Evolutionary conservation across 2,797 vertebrate genomes (phyloP), one percentile per base, ranked within the genome.

Genomic region (Miichthys miiuy): DNA sequence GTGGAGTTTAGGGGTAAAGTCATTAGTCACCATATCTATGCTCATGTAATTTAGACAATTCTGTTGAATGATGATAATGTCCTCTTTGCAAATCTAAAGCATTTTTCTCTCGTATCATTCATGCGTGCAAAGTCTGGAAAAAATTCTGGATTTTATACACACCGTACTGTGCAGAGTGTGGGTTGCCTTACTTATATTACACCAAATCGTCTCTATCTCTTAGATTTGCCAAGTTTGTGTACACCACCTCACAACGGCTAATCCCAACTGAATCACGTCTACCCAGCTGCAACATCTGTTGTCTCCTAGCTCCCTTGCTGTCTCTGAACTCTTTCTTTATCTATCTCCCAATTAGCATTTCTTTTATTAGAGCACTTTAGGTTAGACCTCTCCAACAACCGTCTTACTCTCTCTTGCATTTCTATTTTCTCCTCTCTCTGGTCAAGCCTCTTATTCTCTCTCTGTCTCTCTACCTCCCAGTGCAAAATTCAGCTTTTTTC

Each of bases 271-370:
- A 79, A 68, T 72, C 25, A 42, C 27, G 68, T 70, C 34, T 21
- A 65, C 63, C 47, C 46, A 56, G 50, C 67, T 65, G 34, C 23
- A 77, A 27, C 68, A 70, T 66, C 82, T 68, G 61, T 63, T 68
- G 18, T 81, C 70, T 42, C 47, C 79, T 14, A 27, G 25, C 21
- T 34, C 16, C 48, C n/a, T 56, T 18, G 18, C 23, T 5, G 23
- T 83, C 70, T 75, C 62, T 65, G 25, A 75, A 62, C 44, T 61
- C 25, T 66, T 27, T 41, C 64, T 67, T 27, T 62, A 51, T 72
- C 69, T 52, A 72, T 77, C 68, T 71, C 63, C 65, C 63, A 87
- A 87, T 91, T 75, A 85, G 57, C 16, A 47, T 79, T 85, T 82
- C 67, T 79, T 87, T 88, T 72, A 87, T 73, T 69, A 79, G 74